These are phyloP conservation scores for Argyrosomus regius DNA, from an alignment of 2,797 vertebrate species.

Conservation along the genomic window DNA sequence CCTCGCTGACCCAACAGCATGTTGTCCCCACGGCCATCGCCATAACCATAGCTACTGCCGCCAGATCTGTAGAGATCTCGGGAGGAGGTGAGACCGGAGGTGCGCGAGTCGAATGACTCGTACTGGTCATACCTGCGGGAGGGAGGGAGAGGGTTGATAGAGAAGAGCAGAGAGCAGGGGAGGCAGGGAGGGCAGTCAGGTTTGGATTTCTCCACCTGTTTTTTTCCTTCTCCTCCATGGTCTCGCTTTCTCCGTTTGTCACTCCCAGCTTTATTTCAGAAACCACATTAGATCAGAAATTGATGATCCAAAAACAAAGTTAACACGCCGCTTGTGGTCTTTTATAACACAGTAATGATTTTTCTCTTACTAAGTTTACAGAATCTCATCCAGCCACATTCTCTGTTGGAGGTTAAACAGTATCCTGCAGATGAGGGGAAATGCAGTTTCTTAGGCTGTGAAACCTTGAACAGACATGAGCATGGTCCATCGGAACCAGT, in stretches of 20 bases:
- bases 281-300: conserved; percentile 70
- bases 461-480: conserved; percentile 47
- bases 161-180: conserved; percentile 79
- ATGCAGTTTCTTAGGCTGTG: conserved; percentile 47
- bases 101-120: conserved; percentile 92
- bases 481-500: conserved; percentile 51
- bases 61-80: conserved; percentile 93
- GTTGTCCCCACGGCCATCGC: conserved; percentile 88
- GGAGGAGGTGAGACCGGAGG: conserved; percentile 88
- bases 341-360: conserved; percentile 2
- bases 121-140: conserved; percentile 94
- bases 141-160: conserved; percentile 82
- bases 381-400: conserved; percentile 49
- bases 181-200: conserved; percentile 77
- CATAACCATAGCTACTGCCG: conserved; percentile 89
- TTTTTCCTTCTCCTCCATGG: conserved; percentile 71
- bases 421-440: conserved; percentile 54
- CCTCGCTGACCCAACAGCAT: conserved; percentile 87
- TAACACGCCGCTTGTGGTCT: conserved; percentile 45
- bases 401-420: conserved; percentile 44
- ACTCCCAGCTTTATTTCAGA: conserved; percentile 61
- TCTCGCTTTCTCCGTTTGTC: conserved; percentile 72
- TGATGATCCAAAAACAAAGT: conserved; percentile 64
- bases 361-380: conserved; percentile 34
- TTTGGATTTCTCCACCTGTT: conserved; percentile 80